Evolutionary conservation across 35 echinoderm and acorn worm genomes (phyloP).

Genomic region (Chiridota heheva): DNA sequence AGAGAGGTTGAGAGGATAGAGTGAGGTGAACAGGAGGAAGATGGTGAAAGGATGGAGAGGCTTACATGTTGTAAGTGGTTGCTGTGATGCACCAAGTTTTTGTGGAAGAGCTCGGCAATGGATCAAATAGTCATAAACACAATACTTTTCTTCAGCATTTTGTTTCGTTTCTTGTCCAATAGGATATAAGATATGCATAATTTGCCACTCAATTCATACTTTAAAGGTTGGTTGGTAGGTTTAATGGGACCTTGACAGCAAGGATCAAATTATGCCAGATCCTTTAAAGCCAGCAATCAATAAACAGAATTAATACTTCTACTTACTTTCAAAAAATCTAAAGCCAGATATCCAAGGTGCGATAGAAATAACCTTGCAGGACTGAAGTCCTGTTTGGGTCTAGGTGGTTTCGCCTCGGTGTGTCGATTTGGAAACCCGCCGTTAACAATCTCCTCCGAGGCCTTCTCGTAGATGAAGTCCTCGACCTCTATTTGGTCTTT

Average conservation of each 20-base stretch:
- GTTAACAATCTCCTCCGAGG: conserved; percentile 57
- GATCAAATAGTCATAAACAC: too few species aligned
- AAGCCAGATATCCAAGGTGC: conserved; percentile 79
- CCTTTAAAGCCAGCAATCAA: not conserved
- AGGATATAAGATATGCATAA: not conserved
- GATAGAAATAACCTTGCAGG: conserved; percentile 76
- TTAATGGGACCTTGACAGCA: too few species aligned
- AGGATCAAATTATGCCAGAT: not conserved
- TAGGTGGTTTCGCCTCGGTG: conserved; percentile 83
- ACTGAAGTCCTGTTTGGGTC: conserved; percentile 73
- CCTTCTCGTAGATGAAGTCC: conserved; percentile 65
- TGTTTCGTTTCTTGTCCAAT: not conserved
- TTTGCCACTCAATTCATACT: not conserved
- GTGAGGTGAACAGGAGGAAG: too few species aligned
- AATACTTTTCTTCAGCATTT: too few species aligned
- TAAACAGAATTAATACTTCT: too few species aligned
- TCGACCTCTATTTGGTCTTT: conserved; percentile 90
- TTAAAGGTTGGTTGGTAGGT: too few species aligned
- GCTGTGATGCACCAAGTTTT: too few species aligned
- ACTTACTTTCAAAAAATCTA: conserved; percentile 80
- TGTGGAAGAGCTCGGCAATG: too few species aligned
- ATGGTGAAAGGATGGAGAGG: too few species aligned
- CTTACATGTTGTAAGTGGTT: too few species aligned
- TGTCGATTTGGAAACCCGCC: conserved; percentile 86
- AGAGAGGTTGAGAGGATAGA: too few species aligned